Evolutionary conservation across 2,888 invertebrate species (phyloP), one percentile per base, ranked within the genome.

Genomic region (Melanostoma scalare): DNA sequence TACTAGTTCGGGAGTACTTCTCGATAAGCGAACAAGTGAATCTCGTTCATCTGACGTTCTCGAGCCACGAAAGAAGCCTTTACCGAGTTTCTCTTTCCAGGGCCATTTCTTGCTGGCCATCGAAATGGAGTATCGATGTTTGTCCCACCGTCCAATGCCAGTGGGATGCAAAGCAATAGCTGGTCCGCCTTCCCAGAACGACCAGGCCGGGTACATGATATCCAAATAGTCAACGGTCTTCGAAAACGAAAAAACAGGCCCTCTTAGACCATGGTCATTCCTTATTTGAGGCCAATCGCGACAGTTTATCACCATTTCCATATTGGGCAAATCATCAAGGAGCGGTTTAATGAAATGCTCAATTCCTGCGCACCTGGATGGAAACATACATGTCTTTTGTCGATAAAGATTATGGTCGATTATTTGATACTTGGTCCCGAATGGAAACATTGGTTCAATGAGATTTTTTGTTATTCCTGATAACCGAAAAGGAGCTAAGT

Each of bases 121-220:
- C 60, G 94, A 93, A 74, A 98, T 93, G 6, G 94, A 93, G 77
- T 93, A 92, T 72, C 98, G 93, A 89, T 96, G 96, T 86, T 94
- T 90, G 90, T 98, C 98, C 99, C 99, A 99, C 50, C 98, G 93
- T 0, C 98, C 99, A 85, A 99, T 94, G 30, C 99, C 99, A 68
- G 94, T 95, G 0, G 99, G 99, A 92, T 98, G 98, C 6, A 98
- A 92, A 44, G 95, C 94, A 87, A 99, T 98, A 0, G 99, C 98
- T 9, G 99, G 99, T 0, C 99, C 99, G 35, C 99, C 99, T 92
- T 97, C 97, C 98, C 98, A 98, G 91, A 99, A 99, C 48, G 97
- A 95, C 99, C 99, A 99, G 0, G 98, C 96, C 0, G 99, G 99
- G 90, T 96, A 97, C 94, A 96, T 96, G 81, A 99, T 97, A 89